Evolutionary conservation across 2,113 vertebrate genomes (phyloP).

Genomic region (Zosterops borbonicus): DNA sequence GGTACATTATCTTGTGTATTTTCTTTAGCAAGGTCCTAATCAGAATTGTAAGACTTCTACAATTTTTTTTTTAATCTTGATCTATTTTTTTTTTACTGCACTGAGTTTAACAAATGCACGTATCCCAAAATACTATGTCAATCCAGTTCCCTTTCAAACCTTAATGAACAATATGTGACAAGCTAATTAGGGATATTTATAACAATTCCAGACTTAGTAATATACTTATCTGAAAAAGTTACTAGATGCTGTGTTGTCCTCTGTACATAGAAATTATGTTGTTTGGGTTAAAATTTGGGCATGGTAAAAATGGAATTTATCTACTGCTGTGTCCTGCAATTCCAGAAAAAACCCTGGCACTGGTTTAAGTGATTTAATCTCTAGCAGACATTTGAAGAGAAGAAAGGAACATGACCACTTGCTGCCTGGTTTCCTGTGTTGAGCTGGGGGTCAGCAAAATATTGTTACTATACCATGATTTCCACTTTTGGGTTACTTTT

Average conservation of each 20-base stretch:
- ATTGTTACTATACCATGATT: neutral
- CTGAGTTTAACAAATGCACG: neutral
- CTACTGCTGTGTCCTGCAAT: neutral
- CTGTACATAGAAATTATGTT: neutral
- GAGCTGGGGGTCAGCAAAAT: neutral
- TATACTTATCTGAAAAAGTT: neutral
- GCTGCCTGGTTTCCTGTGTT: neutral
- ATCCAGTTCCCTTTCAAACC: neutral
- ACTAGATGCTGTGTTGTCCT: neutral
- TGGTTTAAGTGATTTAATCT: neutral
- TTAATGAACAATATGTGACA: neutral
- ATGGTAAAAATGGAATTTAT: neutral
- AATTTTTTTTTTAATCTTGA: neutral
- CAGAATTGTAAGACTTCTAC: neutral
- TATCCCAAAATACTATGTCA: neutral
- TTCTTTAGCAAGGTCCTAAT: neutral
- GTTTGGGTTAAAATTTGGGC: neutral
- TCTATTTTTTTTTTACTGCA: neutral
- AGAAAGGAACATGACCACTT: neutral
- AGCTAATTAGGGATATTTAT: constrained; percentile 34
- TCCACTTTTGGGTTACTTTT: neutral
- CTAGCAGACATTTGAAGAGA: neutral
- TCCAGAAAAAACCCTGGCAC: neutral
- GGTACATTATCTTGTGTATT: neutral
- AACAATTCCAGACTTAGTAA: neutral